Conservation (phyloP, 2,888 invertebrate species). For the Pterostichus niger region DNA sequence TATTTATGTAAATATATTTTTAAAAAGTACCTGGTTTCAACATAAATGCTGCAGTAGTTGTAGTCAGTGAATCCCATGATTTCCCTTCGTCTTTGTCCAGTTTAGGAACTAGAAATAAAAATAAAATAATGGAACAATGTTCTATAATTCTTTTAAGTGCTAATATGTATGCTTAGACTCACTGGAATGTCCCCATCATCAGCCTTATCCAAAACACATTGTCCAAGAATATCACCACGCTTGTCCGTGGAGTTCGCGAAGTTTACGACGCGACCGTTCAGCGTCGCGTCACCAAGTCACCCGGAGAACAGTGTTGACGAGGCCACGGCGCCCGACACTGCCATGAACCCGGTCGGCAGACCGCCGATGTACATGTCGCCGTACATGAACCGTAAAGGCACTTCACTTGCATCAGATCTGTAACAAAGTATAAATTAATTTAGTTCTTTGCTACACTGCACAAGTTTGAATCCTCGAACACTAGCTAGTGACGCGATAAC, state of each 20-base stretch:
- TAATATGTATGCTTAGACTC: slow-evolving; percentile 59
- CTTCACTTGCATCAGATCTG: slow-evolving; percentile 25
- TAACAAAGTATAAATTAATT: no score
- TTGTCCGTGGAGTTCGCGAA: slow-evolving; percentile 85
- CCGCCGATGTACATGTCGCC: slow-evolving; percentile 94
- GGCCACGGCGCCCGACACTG: slow-evolving; percentile 79
- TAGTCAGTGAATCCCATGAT: background rate
- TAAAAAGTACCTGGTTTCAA: slow-evolving; percentile 36
- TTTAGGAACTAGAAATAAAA: slow-evolving; percentile 42
- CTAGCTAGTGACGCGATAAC: no score
- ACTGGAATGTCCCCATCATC: slow-evolving; percentile 73
- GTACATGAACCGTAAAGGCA: slow-evolving; percentile 77
- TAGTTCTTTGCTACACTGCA: no score
- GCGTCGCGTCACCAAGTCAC: slow-evolving; percentile 95
- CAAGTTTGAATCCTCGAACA: no score
- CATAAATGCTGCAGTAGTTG: slow-evolving; percentile 55
- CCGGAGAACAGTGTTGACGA: slow-evolving; percentile 87
- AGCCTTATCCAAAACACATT: slow-evolving; percentile 78
- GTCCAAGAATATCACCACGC: slow-evolving; percentile 81
- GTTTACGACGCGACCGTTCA: slow-evolving; percentile 90
- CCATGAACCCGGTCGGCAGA: slow-evolving; percentile 81
- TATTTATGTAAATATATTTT: background rate
- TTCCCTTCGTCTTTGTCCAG: slow-evolving; percentile 12
- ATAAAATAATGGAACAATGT: background rate
- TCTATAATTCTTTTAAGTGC: background rate